These are phyloP conservation scores for Pristionchus fissidentatus DNA, from an alignment of 2,888 invertebrate genomes.

Conservation along the genomic window DNA sequence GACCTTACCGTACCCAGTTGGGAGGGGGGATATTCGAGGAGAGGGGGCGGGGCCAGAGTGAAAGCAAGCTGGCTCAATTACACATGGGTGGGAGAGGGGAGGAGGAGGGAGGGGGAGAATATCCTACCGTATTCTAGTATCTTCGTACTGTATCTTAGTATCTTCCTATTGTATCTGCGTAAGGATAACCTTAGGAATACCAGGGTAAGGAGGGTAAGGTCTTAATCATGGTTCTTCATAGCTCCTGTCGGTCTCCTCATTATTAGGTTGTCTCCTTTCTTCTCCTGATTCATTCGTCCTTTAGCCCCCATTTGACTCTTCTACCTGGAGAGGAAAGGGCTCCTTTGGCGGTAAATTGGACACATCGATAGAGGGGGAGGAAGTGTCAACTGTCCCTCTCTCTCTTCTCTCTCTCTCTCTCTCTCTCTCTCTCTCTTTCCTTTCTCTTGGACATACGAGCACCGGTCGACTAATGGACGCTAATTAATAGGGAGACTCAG, in stretches of 20 bases:
- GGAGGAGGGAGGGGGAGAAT: neutral
- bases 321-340: slow-evolving; percentile 29
- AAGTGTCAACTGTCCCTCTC: slow-evolving; percentile 21
- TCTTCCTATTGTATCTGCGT: too few relatives aligned
- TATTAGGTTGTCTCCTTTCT: neutral
- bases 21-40: too few relatives aligned
- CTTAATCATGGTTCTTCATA: neutral
- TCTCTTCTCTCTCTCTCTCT: neutral
- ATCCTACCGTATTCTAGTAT: neutral
- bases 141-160: neutral
- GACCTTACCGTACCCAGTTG: slow-evolving; percentile 18
- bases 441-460: slow-evolving; percentile 6
- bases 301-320: slow-evolving; percentile 34
- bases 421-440: neutral
- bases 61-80: slow-evolving; percentile 18
- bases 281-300: neutral
- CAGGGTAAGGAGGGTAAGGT: neutral
- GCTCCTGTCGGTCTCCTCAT: neutral
- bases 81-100: neutral
- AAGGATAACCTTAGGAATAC: too few relatives aligned
- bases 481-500: slow-evolving; percentile 47
- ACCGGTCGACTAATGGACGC: slow-evolving; percentile 35
- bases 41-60: slow-evolving; percentile 17
- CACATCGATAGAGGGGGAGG: neutral
- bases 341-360: slow-evolving; percentile 44